Percentiles rank a stretch among this genome's conserved stretches.
Conservation (phyloP, 2,888 invertebrate species). For the Acleris emargana region DNA sequence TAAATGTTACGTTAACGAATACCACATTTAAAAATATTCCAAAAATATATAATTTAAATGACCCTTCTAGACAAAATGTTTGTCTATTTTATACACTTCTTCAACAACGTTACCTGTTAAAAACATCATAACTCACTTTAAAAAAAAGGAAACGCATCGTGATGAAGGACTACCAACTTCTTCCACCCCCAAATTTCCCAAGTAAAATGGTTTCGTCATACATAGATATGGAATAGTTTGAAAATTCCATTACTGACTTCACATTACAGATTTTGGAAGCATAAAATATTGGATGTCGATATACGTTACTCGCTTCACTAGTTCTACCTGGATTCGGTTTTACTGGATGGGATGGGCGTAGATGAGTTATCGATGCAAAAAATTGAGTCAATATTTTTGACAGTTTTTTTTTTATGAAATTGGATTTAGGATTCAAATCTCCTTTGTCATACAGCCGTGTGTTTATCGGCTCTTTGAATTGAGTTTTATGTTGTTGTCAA, state of each 20-base stretch:
- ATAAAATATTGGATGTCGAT: slow-evolving; percentile 71
- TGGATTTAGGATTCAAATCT: no score
- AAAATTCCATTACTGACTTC: slow-evolving; percentile 42
- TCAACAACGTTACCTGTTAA: no score
- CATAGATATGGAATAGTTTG: slow-evolving; percentile 39
- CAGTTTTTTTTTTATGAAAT: no score
- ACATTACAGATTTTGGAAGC: slow-evolving; percentile 47
- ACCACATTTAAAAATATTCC: no score
- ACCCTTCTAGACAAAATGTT: no score
- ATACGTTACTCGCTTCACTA: slow-evolving; percentile 66
- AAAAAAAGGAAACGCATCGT: background rate
- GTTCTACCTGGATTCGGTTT: slow-evolving; percentile 30
- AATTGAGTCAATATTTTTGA: background rate
- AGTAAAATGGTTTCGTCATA: slow-evolving; percentile 6
- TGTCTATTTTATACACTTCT: no score
- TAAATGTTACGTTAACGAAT: no score
- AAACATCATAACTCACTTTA: no score
- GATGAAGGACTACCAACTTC: background rate
- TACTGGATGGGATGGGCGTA: slow-evolving; percentile 50
- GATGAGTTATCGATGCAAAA: background rate
- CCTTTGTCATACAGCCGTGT: no score
- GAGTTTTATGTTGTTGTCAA: no score
- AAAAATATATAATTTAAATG: no score
- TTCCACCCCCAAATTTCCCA: background rate
- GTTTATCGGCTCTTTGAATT: no score